Conservation (phyloP, 2,113 vertebrate genomes). For the Limnothrissa miodon region DNA sequence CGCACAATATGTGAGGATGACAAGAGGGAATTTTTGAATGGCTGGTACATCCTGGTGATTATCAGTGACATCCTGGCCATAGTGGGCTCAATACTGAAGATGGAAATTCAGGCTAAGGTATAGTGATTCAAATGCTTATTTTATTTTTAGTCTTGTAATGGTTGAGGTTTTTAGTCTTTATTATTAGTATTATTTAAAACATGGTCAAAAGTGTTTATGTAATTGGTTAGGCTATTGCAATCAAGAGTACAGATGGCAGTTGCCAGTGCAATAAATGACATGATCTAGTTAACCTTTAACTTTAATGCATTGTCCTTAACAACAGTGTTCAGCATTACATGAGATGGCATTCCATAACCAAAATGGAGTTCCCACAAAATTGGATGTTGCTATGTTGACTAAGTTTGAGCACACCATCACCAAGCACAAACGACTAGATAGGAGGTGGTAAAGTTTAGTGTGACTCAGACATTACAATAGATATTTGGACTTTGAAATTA, state of each 20-base stretch:
- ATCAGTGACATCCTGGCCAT: slow-evolving; percentile 90
- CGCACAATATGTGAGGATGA: slow-evolving; percentile 76
- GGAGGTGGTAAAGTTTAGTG: neutral
- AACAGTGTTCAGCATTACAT: neutral
- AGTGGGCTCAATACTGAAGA: slow-evolving; percentile 90
- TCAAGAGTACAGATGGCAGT: neutral
- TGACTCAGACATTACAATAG: neutral
- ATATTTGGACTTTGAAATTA: neutral
- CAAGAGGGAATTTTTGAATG: slow-evolving; percentile 84
- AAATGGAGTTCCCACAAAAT: neutral
- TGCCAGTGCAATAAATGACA: neutral
- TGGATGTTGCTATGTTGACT: neutral
- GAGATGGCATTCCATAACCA: neutral
- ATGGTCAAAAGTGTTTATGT: neutral
- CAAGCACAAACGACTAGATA: neutral
- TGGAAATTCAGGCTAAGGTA: slow-evolving; percentile 98
- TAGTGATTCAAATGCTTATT: neutral
- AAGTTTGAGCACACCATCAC: neutral
- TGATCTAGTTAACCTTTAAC: too few species aligned
- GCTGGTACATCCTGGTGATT: slow-evolving; percentile 93
- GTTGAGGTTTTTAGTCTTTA: neutral
- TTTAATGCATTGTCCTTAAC: neutral
- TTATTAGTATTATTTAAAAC: neutral
- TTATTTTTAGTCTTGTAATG: neutral
- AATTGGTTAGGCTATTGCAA: neutral